Percentiles rank a stretch among this genome's conserved stretches.
These are phyloP conservation scores for Sebastes minor DNA, from an alignment of 2,797 vertebrate genomes.

Conservation along the genomic window DNA sequence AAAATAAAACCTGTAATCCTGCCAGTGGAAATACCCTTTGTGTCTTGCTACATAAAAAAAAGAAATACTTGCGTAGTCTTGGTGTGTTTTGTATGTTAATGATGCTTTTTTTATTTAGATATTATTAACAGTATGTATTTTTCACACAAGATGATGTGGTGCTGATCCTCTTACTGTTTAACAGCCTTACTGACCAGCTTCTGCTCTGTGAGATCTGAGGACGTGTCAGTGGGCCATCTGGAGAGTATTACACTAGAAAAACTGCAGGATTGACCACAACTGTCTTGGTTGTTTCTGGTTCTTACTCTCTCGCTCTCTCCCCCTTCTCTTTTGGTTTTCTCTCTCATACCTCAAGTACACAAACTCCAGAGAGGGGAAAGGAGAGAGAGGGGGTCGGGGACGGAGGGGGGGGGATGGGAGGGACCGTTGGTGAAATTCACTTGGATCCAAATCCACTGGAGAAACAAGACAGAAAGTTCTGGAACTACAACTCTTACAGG, in stretches of 20 bases:
- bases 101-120: background rate
- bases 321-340: conserved; percentile 26
- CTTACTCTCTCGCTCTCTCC: background rate
- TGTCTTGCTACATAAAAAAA: background rate
- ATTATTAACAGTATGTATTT: background rate
- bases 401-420: conserved; percentile 18
- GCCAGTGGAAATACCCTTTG: background rate
- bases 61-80: too few species aligned
- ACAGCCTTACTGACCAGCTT: conserved; percentile 2
- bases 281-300: background rate
- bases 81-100: background rate
- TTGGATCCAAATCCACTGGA: conserved; percentile 37
- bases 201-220: conserved; percentile 40
- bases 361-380: conserved; percentile 19
- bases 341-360: conserved; percentile 37
- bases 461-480: conserved; percentile 39
- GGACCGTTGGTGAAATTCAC: conserved; percentile 14
- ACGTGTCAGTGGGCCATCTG: conserved; percentile 74
- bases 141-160: background rate
- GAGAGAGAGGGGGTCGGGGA: background rate
- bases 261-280: conserved; percentile 19
- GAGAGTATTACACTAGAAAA: conserved; percentile 57
- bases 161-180: background rate
- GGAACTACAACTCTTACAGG: background rate
- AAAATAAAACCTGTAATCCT: conserved; percentile 6